phyloP scores from a whole-genome alignment of 2,797 vertebrate species.

The Takifugu rubripes region DNA sequence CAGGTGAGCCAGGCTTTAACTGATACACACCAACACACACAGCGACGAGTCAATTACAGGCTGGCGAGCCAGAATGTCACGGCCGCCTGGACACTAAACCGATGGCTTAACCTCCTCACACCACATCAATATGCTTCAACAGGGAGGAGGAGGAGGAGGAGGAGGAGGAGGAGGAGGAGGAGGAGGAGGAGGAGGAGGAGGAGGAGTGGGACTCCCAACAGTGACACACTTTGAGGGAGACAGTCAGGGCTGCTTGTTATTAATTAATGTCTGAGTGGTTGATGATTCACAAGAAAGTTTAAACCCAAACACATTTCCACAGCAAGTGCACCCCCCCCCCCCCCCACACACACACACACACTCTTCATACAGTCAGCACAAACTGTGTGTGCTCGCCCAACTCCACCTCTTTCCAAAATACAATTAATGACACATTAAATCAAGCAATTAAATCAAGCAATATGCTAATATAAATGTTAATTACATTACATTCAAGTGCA shows the following conservation, averaged over 20 bases:
- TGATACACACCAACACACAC: constrained; percentile 45
- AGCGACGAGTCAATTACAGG: constrained; percentile 68
- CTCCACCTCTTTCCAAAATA: background rate
- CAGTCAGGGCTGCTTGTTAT: background rate
- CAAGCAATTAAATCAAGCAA: background rate
- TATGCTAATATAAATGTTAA: background rate
- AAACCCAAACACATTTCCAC: background rate
- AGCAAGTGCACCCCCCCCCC: background rate
- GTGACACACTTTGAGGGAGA: background rate
- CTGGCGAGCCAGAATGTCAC: constrained; percentile 65
- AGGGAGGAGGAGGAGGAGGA: background rate
- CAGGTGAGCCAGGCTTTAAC: constrained; percentile 62
- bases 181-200: constrained; percentile 1
- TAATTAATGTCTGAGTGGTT: background rate
- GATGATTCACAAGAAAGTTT: background rate
- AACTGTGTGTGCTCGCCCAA: too few relatives aligned
- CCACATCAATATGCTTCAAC: constrained; percentile 60
- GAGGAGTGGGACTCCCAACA: background rate
- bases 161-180: background rate
- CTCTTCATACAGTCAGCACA: too few relatives aligned
- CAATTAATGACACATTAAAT: background rate
- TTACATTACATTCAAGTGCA: too few relatives aligned
- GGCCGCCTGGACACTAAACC: constrained; percentile 64
- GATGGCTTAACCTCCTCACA: constrained; percentile 61
- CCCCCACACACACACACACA: too few relatives aligned